Evolutionary conservation across 2,113 vertebrate genomes (phyloP).

Genomic region (Pseudorhombus dupliciocellatus): DNA sequence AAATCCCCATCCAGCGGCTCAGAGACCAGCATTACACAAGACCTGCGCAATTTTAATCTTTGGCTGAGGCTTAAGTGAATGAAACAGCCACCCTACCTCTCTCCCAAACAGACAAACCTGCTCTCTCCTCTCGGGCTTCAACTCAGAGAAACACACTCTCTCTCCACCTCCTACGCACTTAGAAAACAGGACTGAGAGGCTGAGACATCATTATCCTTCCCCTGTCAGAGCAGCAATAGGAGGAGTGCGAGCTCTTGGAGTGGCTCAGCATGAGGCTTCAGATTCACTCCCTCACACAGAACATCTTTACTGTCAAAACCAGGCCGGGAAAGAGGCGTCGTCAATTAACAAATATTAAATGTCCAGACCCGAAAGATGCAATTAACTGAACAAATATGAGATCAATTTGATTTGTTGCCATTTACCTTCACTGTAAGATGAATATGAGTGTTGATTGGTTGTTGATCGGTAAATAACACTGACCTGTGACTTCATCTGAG

Average conservation of each 20-base stretch:
- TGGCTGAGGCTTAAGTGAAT: slow-evolving; percentile 63
- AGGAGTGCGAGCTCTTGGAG: slow-evolving; percentile 22
- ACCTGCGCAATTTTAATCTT: slow-evolving; percentile 68
- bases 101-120: slow-evolving; percentile 30
- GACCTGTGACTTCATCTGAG: slow-evolving; percentile 99
- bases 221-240: slow-evolving; percentile 41
- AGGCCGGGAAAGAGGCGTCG: background rate
- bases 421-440: no score
- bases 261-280: slow-evolving; percentile 31
- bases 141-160: slow-evolving; percentile 54
- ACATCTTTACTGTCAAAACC: background rate
- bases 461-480: slow-evolving; percentile 4
- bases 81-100: slow-evolving; percentile 32
- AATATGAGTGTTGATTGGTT: no score
- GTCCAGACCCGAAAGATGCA: background rate
- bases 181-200: slow-evolving; percentile 51
- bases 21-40: slow-evolving; percentile 67
- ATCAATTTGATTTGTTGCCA: background rate
- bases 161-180: slow-evolving; percentile 67
- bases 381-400: background rate
- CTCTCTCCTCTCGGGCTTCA: slow-evolving; percentile 55
- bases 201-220: slow-evolving; percentile 57
- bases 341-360: background rate
- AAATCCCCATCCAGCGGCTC: slow-evolving; percentile 61
- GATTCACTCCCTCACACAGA: slow-evolving; percentile 15